phyloP scores from a whole-genome alignment of 2,113 vertebrate genomes.

The Pluvialis apricaria region DNA sequence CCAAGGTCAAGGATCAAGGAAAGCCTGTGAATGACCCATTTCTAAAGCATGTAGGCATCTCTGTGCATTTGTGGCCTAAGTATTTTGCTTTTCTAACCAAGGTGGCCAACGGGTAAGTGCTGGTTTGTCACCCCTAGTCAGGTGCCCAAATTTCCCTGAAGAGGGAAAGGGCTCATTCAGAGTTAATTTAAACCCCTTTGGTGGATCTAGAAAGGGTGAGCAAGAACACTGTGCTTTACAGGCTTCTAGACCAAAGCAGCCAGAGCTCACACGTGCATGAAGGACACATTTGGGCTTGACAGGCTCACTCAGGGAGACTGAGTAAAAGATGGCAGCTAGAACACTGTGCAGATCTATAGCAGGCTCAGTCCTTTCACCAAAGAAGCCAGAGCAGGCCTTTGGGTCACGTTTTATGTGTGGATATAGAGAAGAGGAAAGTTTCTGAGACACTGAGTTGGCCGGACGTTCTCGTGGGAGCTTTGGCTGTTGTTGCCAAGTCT shows the following conservation, averaged over 20 bases:
- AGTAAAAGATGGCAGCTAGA: not conserved
- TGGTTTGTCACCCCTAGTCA: not conserved
- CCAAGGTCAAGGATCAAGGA: not conserved
- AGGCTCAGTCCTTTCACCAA: not conserved
- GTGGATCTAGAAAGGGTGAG: not conserved
- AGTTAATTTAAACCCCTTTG: not conserved
- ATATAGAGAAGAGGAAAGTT: not conserved
- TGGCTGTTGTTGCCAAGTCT: not conserved
- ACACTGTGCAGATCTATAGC: not conserved
- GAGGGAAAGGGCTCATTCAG: not conserved
- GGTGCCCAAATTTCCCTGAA: not conserved
- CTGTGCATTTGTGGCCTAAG: not conserved
- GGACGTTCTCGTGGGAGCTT: not conserved
- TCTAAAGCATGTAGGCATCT: not conserved
- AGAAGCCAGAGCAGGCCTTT: not conserved
- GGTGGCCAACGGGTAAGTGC: fast-evolving
- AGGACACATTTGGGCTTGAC: not conserved
- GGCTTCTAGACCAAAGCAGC: not conserved
- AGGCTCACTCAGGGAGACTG: not conserved
- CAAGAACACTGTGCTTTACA: not conserved
- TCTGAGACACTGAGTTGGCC: not conserved
- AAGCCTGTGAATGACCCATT: not conserved
- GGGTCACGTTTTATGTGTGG: not conserved
- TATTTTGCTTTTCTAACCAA: not conserved
- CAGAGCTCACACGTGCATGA: not conserved